Evolutionary conservation across 2,797 vertebrate species (phyloP).

Genomic region (Artibeus lituratus): DNA sequence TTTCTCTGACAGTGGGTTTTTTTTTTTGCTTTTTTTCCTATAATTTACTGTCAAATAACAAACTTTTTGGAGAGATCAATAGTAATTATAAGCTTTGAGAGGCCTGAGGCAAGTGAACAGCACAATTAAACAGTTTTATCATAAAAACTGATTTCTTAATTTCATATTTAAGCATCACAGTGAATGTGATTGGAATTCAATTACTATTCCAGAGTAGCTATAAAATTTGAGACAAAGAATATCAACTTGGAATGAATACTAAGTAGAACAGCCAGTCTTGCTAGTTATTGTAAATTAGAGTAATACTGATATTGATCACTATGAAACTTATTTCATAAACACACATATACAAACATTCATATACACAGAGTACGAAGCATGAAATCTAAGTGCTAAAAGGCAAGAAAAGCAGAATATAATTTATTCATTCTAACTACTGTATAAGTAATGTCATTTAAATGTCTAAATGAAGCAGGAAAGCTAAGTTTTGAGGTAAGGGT

Average conservation of each 20-base stretch:
- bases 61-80: neutral
- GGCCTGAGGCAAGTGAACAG: neutral
- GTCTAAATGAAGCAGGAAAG: neutral
- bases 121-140: neutral
- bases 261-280: neutral
- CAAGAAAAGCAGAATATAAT: neutral
- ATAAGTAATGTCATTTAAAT: neutral
- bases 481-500: neutral
- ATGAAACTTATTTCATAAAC: neutral
- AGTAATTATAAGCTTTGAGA: neutral
- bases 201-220: neutral
- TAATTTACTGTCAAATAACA: neutral
- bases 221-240: constrained; percentile 15
- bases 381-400: neutral
- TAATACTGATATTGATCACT: neutral
- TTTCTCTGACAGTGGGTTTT: neutral
- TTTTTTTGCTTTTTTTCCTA: neutral
- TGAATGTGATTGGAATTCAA: constrained; percentile 13
- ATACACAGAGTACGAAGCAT: neutral
- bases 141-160: constrained; percentile 2
- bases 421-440: neutral
- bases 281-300: neutral
- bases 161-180: neutral
- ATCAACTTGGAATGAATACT: neutral
- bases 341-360: neutral